Evolutionary conservation across 2,888 invertebrate genomes (phyloP).

Genomic region (Serripes groenlandicus): DNA sequence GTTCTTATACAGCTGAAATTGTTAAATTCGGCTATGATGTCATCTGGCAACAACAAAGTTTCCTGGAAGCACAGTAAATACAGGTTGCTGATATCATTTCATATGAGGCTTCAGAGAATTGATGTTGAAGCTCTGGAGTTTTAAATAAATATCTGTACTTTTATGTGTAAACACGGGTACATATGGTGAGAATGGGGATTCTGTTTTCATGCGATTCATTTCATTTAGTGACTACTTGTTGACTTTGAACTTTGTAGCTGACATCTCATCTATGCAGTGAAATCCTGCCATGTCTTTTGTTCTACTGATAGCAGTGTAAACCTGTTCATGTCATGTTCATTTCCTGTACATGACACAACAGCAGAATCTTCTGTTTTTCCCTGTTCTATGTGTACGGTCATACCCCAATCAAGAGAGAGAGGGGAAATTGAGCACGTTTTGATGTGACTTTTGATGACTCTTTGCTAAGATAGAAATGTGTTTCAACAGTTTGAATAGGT

Average conservation of each 20-base stretch:
- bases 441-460: not conserved
- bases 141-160: too few species aligned
- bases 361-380: slow-evolving; percentile 46
- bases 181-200: too few species aligned
- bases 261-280: too few species aligned
- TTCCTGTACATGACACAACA: slow-evolving; percentile 30
- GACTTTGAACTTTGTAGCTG: slow-evolving; percentile 6
- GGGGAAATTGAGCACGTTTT: slow-evolving; percentile 48
- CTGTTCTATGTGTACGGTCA: slow-evolving; percentile 54
- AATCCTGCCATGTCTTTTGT: slow-evolving; percentile 38
- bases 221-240: not conserved
- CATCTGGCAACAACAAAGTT: too few species aligned
- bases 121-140: too few species aligned
- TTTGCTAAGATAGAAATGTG: slow-evolving; percentile 22
- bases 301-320: slow-evolving; percentile 47
- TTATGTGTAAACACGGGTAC: too few species aligned
- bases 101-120: too few species aligned
- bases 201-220: slow-evolving; percentile 8
- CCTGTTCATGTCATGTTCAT: slow-evolving; percentile 24
- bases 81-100: too few species aligned
- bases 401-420: slow-evolving; percentile 41
- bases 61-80: too few species aligned
- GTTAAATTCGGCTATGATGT: too few species aligned
- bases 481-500: slow-evolving; percentile 35
- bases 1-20: too few species aligned